phyloP scores from a whole-genome alignment of 2,113 vertebrate genomes.

The Elephas maximus region DNA sequence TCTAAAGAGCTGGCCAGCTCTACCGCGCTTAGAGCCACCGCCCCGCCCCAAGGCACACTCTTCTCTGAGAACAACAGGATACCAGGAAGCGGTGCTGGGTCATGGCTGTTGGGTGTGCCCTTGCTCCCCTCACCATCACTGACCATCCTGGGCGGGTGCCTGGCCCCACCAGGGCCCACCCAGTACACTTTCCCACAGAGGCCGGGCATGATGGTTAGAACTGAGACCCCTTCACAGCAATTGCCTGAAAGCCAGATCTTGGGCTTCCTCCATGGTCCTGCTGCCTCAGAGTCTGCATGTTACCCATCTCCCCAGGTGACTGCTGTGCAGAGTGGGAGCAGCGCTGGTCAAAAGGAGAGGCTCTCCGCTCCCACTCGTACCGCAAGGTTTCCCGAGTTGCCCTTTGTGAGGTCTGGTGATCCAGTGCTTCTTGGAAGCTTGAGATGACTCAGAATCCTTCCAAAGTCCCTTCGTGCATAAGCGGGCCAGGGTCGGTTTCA shows the following conservation, averaged over 20 bases:
- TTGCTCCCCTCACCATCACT: not conserved
- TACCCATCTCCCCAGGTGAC: not conserved
- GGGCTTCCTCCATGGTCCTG: not conserved
- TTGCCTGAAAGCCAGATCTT: not conserved
- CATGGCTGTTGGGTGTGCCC: not conserved
- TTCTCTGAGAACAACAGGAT: too few relatives aligned
- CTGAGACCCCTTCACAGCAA: not conserved
- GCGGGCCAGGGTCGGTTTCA: not conserved
- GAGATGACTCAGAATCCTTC: not conserved
- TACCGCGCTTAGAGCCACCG: not conserved
- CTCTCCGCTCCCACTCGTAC: fast-evolving
- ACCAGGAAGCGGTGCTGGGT: fast-evolving
- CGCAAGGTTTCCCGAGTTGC: too few relatives aligned
- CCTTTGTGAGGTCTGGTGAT: not conserved
- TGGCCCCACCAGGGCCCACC: not conserved
- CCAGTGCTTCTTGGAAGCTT: not conserved
- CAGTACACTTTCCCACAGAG: not conserved
- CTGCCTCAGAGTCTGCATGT: not conserved
- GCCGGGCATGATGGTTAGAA: too few relatives aligned
- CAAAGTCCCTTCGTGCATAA: not conserved
- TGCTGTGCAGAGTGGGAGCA: not conserved
- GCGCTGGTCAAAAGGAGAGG: too few relatives aligned
- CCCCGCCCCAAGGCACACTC: not conserved
- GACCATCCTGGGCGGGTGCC: too few relatives aligned
- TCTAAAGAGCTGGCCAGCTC: not conserved